Percentiles rank a stretch among this genome's conserved stretches.
phyloP scores from a whole-genome alignment of 2,797 vertebrate genomes.

The Discoglossus pictus region DNA sequence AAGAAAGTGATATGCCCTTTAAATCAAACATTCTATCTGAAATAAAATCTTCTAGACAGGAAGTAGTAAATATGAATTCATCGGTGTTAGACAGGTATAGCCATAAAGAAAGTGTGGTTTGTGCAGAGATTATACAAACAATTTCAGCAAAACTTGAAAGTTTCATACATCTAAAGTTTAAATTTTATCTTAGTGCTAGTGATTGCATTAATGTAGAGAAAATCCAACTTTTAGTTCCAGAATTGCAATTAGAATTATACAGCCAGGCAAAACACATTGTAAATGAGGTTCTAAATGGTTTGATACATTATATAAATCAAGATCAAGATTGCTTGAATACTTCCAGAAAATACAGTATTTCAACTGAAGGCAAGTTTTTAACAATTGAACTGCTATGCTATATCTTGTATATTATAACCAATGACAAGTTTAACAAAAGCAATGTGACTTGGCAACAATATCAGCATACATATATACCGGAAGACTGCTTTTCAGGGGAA shows the following conservation, averaged over 20 bases:
- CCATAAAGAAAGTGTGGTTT: slow-evolving; percentile 18
- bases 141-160: slow-evolving; percentile 52
- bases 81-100: no score
- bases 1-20: no score
- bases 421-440: slow-evolving; percentile 24
- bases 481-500: slow-evolving; percentile 30
- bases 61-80: no score
- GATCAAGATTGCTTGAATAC: no score
- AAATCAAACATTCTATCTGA: no score
- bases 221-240: background rate
- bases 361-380: slow-evolving; percentile 16
- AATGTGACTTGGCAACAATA: background rate
- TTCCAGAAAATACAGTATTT: no score
- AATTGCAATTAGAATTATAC: no score
- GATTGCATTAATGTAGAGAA: background rate
- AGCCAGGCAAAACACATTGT: no score
- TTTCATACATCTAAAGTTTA: slow-evolving; percentile 52
- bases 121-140: slow-evolving; percentile 40
- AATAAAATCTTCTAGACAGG: no score
- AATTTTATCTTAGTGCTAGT: slow-evolving; percentile 11
- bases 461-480: slow-evolving; percentile 6
- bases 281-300: no score
- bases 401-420: slow-evolving; percentile 45
- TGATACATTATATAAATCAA: no score
- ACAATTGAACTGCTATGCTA: slow-evolving; percentile 50